Base-by-base conservation (phyloP, 2,113 vertebrate genomes). In the Trichechus manatus region DNA sequence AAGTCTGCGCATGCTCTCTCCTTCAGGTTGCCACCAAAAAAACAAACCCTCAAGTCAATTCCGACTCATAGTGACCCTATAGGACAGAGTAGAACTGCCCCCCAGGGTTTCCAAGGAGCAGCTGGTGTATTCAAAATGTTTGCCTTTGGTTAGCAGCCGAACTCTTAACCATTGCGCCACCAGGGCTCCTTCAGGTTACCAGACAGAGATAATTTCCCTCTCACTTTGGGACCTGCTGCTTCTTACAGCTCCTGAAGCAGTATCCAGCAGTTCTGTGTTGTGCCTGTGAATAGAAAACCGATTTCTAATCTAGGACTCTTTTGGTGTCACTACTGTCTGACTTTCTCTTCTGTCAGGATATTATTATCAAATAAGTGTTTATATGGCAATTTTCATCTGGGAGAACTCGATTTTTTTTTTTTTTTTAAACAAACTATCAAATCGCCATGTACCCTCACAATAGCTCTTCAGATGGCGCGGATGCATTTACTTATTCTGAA, bases 311-410 rank as follows among this genome's bases (percentile, higher is more conserved):
- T 90, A 96, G 74, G 66, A 47, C n/a, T 44, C 81, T 86, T 92
- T 87, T 42, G 59, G 31, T 89, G 75, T 93, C 56, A 56, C 61
- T 86, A 68, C 72, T 95, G 95, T 94, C 92, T 96, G 66, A 95
- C 96, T 95, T 93, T 97, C 96, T 94, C 89, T 92, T 97, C 74
- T 95, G 68, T 74, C 47, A 78, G 92, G 63, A 82, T 93, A 88
- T 95, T 93, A 61, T n/a, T 61, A 92, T 87, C 70, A 88, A 74
- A 66, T 68, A 42, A 94, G 68, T 64, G 93, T 95, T 96, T 96
- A 96, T 92, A 79, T 39, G 53, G 82, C 56, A 95, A 78, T 90
- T 97, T 97, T 97, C 90, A 77, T 92, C 63, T 75, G 64, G 92
- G 78, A 68, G 17, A 92, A 64, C 77, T 93, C 80, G 44, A 47